Evolutionary conservation across 1,140 invertebrate genomes (phyloP).

Genomic region (Drosophila rhopaloa): DNA sequence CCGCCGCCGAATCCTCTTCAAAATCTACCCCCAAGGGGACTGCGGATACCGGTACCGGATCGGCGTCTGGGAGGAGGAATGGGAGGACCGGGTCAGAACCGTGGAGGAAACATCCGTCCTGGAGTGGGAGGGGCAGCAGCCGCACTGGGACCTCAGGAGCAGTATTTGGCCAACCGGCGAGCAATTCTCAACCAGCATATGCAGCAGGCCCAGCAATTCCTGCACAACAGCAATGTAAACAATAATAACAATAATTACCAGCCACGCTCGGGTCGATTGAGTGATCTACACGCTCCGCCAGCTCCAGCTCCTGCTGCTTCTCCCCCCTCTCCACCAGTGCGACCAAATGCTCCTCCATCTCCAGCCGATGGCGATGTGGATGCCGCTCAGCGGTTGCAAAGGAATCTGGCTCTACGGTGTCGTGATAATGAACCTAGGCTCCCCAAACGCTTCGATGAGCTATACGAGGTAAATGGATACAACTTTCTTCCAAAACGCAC

Average conservation of each 20-base stretch:
- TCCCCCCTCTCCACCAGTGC: constrained; percentile 31
- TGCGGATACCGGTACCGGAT: constrained; percentile 46
- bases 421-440: constrained; percentile 78
- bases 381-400: constrained; percentile 74
- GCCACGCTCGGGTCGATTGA: constrained; percentile 68
- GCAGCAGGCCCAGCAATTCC: constrained; percentile 70
- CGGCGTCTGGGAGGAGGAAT: constrained; percentile 39
- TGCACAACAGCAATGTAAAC: constrained; percentile 73
- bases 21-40: constrained; percentile 36
- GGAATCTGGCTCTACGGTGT: constrained; percentile 78
- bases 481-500: too few relatives aligned
- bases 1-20: constrained; percentile 49
- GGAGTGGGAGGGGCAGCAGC: constrained; percentile 30
- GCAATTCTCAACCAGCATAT: constrained; percentile 77
- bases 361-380: constrained; percentile 68
- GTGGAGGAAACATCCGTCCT: constrained; percentile 34
- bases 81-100: constrained; percentile 27
- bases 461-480: constrained; percentile 62
- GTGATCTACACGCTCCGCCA: constrained; percentile 69
- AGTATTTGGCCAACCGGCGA: constrained; percentile 76
- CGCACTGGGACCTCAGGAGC: constrained; percentile 51
- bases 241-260: constrained; percentile 76
- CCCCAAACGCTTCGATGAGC: constrained; percentile 81
- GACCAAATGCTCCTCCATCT: constrained; percentile 15
- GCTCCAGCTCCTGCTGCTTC: constrained; percentile 8